Percentiles rank a stretch among this genome's conserved stretches.
These are phyloP conservation scores for Apodemia zela DNA, from an alignment of 2,888 invertebrate species.

Conservation along the genomic window DNA sequence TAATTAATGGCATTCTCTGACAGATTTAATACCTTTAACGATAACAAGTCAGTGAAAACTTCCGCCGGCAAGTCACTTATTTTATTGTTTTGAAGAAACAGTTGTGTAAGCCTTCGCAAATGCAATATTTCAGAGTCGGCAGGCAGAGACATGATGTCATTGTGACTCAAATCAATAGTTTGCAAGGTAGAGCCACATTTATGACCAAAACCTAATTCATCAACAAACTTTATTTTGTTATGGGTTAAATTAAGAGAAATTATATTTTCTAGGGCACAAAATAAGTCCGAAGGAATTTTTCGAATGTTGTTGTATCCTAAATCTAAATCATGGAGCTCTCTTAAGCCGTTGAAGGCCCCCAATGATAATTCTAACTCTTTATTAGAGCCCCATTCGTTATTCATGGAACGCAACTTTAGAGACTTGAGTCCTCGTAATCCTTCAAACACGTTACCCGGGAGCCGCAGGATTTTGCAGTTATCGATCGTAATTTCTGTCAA, in stretches of 20 bases:
- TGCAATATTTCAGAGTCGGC: conserved; percentile 89
- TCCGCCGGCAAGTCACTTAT: conserved; percentile 88
- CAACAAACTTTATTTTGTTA: conserved; percentile 89
- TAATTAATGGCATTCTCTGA: conserved; percentile 91
- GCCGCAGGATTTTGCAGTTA: conserved; percentile 88
- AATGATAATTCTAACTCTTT: conserved; percentile 86
- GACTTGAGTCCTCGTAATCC: conserved; percentile 89
- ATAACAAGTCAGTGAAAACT: conserved; percentile 88
- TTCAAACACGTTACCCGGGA: conserved; percentile 89
- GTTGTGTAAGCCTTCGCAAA: conserved; percentile 87
- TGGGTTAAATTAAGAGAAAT: conserved; percentile 91
- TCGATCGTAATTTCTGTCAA: conserved; percentile 88
- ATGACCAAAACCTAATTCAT: conserved; percentile 85
- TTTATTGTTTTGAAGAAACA: conserved; percentile 91
- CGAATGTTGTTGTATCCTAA: conserved; percentile 90
- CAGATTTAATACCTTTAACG: conserved; percentile 90
- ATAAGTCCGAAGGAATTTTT: conserved; percentile 87
- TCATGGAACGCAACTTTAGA: conserved; percentile 88
- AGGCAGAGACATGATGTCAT: conserved; percentile 86
- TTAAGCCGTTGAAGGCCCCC: conserved; percentile 86
- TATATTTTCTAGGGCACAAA: conserved; percentile 89
- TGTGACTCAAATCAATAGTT: conserved; percentile 89
- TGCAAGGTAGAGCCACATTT: conserved; percentile 85
- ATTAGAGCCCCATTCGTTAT: conserved; percentile 86
- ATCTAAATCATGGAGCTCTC: conserved; percentile 89